Evolutionary conservation across 2,888 invertebrate genomes (phyloP).

Genomic region (Tachina grossa): DNA sequence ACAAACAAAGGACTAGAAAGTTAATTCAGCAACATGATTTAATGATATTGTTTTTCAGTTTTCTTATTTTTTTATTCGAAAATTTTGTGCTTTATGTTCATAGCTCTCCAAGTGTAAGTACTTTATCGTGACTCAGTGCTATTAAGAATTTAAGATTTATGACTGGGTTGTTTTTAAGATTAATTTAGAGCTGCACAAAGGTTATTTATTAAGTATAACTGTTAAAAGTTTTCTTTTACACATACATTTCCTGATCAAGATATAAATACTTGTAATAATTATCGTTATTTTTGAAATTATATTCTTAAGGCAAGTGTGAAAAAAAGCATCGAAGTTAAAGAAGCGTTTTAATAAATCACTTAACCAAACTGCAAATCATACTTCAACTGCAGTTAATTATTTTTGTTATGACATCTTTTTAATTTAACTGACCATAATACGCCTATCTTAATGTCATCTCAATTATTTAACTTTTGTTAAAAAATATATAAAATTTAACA

Average conservation of each 20-base stretch:
- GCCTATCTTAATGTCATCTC: constrained; percentile 63
- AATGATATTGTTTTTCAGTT: too few species aligned
- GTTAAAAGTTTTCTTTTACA: neutral
- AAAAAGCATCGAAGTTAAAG: neutral
- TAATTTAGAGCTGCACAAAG: neutral
- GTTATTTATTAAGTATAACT: neutral
- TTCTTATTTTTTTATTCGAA: too few species aligned
- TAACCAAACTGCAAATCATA: constrained; percentile 9
- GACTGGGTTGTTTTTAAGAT: neutral
- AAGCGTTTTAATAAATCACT: constrained; percentile 35
- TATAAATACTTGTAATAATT: neutral
- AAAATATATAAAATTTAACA: constrained; percentile 40
- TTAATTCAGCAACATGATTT: too few species aligned
- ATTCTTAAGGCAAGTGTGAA: neutral
- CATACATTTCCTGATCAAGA: constrained; percentile 31
- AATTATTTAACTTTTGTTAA: constrained; percentile 27
- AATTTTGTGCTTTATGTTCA: too few species aligned
- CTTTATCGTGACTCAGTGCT: neutral
- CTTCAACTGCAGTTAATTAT: constrained; percentile 22
- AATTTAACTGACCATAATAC: constrained; percentile 35
- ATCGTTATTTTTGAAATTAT: constrained; percentile 5
- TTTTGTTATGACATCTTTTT: constrained; percentile 37
- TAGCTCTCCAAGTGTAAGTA: neutral
- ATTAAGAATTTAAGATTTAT: neutral
- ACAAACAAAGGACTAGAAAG: too few species aligned